These are phyloP conservation scores for Neomorphus geoffroyi DNA, from an alignment of 2,797 vertebrate genomes.

Conservation along the genomic window DNA sequence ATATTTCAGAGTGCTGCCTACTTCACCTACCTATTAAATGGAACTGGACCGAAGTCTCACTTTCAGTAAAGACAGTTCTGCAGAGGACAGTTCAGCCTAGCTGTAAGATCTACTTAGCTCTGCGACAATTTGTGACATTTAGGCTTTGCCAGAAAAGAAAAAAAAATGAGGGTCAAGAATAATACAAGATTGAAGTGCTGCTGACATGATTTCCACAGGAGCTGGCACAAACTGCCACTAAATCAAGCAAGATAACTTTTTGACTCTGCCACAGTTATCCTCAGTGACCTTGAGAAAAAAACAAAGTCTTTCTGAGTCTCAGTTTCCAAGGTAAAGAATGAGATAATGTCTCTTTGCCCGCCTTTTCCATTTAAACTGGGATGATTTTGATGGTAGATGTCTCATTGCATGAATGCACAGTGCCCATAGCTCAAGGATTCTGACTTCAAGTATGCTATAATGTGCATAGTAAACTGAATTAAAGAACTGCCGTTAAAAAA, in stretches of 20 bases:
- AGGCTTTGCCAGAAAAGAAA: constrained; percentile 1
- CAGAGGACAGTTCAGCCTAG: not conserved
- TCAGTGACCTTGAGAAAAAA: not conserved
- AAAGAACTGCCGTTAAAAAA: not conserved
- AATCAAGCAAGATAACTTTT: not conserved
- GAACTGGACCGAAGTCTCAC: not conserved
- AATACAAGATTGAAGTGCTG: not conserved
- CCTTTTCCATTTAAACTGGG: not conserved
- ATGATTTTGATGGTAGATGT: not conserved
- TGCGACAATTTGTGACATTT: not conserved
- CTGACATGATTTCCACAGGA: not conserved
- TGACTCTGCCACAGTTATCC: not conserved
- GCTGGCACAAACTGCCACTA: not conserved
- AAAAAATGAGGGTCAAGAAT: not conserved
- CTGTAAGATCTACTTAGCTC: not conserved
- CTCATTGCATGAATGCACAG: not conserved
- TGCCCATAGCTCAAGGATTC: not conserved
- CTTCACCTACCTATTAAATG: not conserved
- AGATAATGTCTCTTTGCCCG: not conserved
- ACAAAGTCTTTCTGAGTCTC: not conserved
- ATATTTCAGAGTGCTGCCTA: not conserved
- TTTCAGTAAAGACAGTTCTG: not conserved
- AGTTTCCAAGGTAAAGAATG: not conserved
- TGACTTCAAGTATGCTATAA: not conserved
- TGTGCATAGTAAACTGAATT: not conserved